Conservation (phyloP, 2,797 vertebrate genomes). For the Argya squamiceps region DNA sequence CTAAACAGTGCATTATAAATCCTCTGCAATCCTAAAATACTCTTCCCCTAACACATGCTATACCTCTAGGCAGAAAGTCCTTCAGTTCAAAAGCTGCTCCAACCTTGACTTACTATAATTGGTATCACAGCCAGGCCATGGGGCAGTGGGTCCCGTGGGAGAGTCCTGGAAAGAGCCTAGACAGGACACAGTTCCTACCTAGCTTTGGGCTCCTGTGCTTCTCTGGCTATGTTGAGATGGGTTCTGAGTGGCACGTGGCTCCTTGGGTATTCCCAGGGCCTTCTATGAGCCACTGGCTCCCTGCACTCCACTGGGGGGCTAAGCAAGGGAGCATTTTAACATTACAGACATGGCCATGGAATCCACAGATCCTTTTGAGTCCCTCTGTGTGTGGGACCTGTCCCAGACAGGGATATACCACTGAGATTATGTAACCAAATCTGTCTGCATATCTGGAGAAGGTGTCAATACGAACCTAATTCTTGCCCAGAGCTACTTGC, state of each 20-base stretch:
- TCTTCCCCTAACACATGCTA: neutral
- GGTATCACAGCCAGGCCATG: fast-evolving
- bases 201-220: neutral
- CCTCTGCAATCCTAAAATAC: neutral
- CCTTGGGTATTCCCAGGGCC: neutral
- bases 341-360: neutral
- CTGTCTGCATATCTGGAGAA: neutral
- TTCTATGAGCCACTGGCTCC: neutral
- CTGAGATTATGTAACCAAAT: neutral
- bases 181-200: neutral
- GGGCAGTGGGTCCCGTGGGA: neutral
- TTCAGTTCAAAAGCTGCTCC: neutral
- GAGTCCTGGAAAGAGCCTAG: neutral
- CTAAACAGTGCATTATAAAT: neutral
- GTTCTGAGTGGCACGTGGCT: neutral
- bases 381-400: neutral
- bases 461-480: neutral
- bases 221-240: neutral
- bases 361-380: fast-evolving
- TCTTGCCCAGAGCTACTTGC: neutral
- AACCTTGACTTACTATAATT: neutral
- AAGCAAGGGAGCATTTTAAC: neutral
- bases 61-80: neutral
- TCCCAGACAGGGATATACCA: neutral
- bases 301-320: fast-evolving